phyloP scores from a whole-genome alignment of 1,140 invertebrate genomes.

The Pseudomyrmex pallidus region DNA sequence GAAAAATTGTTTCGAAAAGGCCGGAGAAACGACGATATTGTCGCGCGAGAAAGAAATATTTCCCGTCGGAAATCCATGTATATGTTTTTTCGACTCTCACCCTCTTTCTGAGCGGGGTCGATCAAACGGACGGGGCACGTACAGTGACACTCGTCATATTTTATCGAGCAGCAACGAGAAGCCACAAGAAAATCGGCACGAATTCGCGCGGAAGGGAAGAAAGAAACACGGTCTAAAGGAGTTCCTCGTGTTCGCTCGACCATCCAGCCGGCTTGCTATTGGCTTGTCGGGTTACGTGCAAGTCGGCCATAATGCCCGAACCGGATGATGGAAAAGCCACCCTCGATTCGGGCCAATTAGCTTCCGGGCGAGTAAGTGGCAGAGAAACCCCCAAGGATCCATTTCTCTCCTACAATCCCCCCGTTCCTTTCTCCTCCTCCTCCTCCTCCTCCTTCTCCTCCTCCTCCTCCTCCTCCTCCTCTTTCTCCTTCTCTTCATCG shows the following conservation, averaged over 20 bases:
- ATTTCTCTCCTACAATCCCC: conserved; percentile 46
- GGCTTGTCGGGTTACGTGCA: conserved; percentile 69
- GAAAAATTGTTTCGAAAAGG: background rate
- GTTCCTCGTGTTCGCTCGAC: conserved; percentile 54
- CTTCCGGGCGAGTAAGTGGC: conserved; percentile 73
- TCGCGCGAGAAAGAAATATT: background rate
- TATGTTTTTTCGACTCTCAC: too few species aligned
- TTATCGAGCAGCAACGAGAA: conserved; percentile 34
- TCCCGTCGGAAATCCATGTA: background rate
- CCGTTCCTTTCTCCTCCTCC: background rate
- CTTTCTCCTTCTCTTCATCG: conserved; percentile 4
- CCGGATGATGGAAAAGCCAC: conserved; percentile 75
- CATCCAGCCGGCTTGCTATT: conserved; percentile 68
- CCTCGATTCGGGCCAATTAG: conserved; percentile 75
- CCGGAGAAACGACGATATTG: background rate
- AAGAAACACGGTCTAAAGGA: conserved; percentile 59
- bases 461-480: conserved; percentile 28
- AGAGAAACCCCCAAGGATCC: conserved; percentile 69
- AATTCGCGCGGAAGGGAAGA: conserved; percentile 57
- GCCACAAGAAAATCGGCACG: conserved; percentile 50
- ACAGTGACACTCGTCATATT: conserved; percentile 43
- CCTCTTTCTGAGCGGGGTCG: background rate
- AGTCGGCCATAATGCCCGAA: conserved; percentile 72
- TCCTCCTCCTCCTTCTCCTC: too few species aligned
- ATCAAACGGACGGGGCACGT: conserved; percentile 1